These are phyloP conservation scores for Drosophila neutralis DNA, from an alignment of 2,888 invertebrate species.

Conservation along the genomic window DNA sequence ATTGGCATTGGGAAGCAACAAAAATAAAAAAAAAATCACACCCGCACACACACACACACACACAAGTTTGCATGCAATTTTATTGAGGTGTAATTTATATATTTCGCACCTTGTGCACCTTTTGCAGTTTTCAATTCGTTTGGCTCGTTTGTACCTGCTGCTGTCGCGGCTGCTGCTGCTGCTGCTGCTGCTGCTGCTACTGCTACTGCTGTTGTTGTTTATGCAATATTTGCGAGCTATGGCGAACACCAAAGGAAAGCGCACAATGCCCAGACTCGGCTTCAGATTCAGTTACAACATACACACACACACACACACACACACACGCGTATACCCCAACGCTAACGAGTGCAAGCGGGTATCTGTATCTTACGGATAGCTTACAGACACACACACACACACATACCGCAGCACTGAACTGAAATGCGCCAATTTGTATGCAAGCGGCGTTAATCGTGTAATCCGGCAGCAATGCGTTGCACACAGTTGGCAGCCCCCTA, in stretches of 20 bases:
- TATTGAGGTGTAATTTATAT: conserved; percentile 74
- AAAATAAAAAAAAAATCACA: neutral
- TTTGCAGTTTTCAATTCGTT: conserved; percentile 56
- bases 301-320: conserved; percentile 5
- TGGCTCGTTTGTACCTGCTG: conserved; percentile 40
- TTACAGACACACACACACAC: conserved; percentile 40
- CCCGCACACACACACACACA: neutral
- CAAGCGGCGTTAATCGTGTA: conserved; percentile 78
- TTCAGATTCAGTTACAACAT: conserved; percentile 28
- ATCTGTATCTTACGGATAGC: conserved; percentile 68
- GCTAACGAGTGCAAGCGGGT: conserved; percentile 73
- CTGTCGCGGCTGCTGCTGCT: conserved; percentile 6
- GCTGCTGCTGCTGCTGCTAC: conserved; percentile 31
- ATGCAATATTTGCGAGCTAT: conserved; percentile 62
- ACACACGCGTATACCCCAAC: conserved; percentile 8
- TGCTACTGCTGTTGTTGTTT: conserved; percentile 60
- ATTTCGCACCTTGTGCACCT: conserved; percentile 52
- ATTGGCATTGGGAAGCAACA: conserved; percentile 30
- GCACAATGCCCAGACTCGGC: conserved; percentile 54
- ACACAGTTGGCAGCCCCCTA: conserved; percentile 43
- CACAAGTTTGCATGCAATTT: conserved; percentile 65
- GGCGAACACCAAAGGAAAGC: conserved; percentile 42
- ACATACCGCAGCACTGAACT: conserved; percentile 37
- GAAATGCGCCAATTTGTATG: conserved; percentile 80
- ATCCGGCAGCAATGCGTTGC: conserved; percentile 78